These are phyloP conservation scores for Craseonycteris thonglongyai DNA, from an alignment of 2,113 vertebrate species.

Conservation along the genomic window DNA sequence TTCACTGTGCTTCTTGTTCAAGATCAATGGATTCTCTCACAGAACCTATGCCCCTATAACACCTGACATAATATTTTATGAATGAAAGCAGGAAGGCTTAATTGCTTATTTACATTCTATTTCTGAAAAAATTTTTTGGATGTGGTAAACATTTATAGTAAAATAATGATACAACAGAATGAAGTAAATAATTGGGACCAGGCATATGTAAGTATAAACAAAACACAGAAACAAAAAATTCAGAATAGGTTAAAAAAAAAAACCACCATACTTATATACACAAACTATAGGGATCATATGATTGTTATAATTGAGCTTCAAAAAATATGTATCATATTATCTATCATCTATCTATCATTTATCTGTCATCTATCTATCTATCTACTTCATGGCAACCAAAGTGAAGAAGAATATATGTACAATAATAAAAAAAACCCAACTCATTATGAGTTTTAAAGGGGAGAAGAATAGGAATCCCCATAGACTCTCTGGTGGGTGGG, in stretches of 20 bases:
- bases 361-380: neutral
- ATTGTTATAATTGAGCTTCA: neutral
- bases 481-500: neutral
- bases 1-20: neutral
- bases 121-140: neutral
- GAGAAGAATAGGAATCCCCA: neutral
- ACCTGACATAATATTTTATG: neutral
- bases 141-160: neutral
- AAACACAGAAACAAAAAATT: neutral
- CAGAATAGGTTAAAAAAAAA: neutral
- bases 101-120: neutral
- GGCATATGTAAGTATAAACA: neutral
- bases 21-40: neutral
- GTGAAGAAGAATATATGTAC: neutral
- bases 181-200: neutral
- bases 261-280: neutral
- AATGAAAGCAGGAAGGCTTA: neutral
- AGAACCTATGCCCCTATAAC: neutral
- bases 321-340: neutral
- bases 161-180: neutral
- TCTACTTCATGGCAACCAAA: neutral
- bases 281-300: neutral
- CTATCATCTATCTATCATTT: neutral
- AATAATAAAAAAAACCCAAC: neutral
- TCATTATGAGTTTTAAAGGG: neutral